Evolutionary conservation across 2,888 invertebrate species (phyloP).

Genomic region (Rotaria magnacalcarata): DNA sequence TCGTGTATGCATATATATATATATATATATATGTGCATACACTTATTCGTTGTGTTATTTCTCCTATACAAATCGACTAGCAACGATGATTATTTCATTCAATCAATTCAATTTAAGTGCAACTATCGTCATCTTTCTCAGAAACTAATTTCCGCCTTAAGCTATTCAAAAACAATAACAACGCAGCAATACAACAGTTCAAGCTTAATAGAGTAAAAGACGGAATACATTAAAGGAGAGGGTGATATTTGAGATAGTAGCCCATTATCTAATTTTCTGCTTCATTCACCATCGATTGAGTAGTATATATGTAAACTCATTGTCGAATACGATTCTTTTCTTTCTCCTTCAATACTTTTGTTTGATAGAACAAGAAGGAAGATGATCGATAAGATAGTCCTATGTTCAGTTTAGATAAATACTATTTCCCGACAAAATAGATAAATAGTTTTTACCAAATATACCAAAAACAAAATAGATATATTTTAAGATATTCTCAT

Average conservation of each 20-base stretch:
- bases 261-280: constrained; percentile 18
- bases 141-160: not conserved
- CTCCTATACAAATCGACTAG: not conserved
- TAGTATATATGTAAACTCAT: not conserved
- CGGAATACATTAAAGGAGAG: not conserved
- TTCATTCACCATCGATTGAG: not conserved
- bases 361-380: not conserved
- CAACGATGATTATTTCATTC: not conserved
- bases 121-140: not conserved
- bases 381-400: not conserved
- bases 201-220: not conserved
- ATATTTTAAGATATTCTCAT: not conserved
- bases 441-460: not conserved
- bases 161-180: constrained; percentile 18
- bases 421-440: not conserved
- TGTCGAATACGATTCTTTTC: not conserved
- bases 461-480: not conserved
- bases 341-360: not conserved
- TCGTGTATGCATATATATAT: not conserved
- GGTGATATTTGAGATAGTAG: constrained; percentile 13
- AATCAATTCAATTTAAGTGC: not conserved
- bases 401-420: constrained; percentile 6
- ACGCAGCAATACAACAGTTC: not conserved
- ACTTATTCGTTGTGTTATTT: not conserved
- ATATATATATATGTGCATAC: not conserved